Conservation (phyloP, 2,888 invertebrate genomes). For the Drosophila fungiperda region DNA sequence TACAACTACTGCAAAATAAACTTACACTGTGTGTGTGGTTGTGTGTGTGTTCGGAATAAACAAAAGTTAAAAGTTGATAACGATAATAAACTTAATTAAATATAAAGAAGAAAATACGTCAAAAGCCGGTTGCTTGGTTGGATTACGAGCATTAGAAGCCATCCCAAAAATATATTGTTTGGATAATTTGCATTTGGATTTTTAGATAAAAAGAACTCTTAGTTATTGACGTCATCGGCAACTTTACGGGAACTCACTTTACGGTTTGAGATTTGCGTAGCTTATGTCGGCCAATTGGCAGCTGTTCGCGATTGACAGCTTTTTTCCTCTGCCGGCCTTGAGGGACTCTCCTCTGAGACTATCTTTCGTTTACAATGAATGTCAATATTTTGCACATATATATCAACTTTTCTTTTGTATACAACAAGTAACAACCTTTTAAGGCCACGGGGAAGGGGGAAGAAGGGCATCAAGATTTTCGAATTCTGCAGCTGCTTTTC, state of each 20-base stretch:
- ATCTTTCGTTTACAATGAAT: slow-evolving; percentile 33
- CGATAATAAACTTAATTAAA: slow-evolving; percentile 47
- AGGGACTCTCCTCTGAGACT: not conserved
- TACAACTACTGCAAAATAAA: slow-evolving; percentile 14
- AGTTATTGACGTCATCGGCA: slow-evolving; percentile 61
- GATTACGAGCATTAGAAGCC: slow-evolving; percentile 34
- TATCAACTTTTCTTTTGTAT: slow-evolving; percentile 27
- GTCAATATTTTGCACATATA: slow-evolving; percentile 32
- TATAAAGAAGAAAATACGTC: slow-evolving; percentile 31
- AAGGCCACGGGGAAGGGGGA: not conserved
- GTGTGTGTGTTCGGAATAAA: slow-evolving; percentile 36
- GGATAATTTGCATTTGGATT: slow-evolving; percentile 20
- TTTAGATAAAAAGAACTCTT: slow-evolving; percentile 13
- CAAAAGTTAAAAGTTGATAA: slow-evolving; percentile 44
- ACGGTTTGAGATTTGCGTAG: slow-evolving; percentile 25
- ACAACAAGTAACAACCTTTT: slow-evolving; percentile 16
- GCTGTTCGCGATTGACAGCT: slow-evolving; percentile 49
- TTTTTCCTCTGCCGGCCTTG: slow-evolving; percentile 23
- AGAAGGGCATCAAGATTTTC: not conserved
- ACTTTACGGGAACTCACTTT: slow-evolving; percentile 8
- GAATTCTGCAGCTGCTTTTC: slow-evolving; percentile 25
- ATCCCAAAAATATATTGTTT: slow-evolving; percentile 5
- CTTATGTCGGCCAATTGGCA: slow-evolving; percentile 31
- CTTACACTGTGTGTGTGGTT: slow-evolving; percentile 20
- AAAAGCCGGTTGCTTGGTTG: slow-evolving; percentile 7